Evolutionary conservation across 1,140 invertebrate species (phyloP).

Genomic region (Drosophila ambigua): DNA sequence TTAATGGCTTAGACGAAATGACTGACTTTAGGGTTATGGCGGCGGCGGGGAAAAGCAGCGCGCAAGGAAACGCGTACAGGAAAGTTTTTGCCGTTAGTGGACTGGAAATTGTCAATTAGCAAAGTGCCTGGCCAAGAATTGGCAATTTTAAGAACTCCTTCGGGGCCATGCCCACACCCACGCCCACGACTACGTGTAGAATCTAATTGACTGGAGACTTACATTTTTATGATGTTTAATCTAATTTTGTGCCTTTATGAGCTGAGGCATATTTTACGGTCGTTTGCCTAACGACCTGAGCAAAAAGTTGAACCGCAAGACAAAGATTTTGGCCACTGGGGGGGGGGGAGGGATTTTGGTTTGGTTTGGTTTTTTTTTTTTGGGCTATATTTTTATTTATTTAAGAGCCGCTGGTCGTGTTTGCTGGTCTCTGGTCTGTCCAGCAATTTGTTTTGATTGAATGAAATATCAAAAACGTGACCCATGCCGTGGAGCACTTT

Average conservation of each 20-base stretch:
- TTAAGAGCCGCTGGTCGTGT: conserved; percentile 48
- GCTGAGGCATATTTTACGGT: conserved; percentile 55
- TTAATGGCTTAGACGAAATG: conserved; percentile 79
- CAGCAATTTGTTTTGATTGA: conserved; percentile 82
- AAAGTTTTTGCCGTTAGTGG: conserved; percentile 44
- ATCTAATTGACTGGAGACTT: conserved; percentile 68
- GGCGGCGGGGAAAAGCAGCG: conserved; percentile 40
- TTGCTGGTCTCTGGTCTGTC: conserved; percentile 1
- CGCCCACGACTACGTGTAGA: not conserved
- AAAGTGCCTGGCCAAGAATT: conserved; percentile 65
- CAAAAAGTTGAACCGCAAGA: conserved; percentile 51
- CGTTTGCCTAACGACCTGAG: conserved; percentile 71
- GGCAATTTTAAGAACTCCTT: conserved; percentile 48
- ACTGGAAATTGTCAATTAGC: conserved; percentile 76
- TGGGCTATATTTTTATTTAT: conserved; percentile 67
- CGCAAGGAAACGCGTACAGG: conserved; percentile 8
- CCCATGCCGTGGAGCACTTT: conserved; percentile 54
- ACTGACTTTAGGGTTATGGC: conserved; percentile 71
- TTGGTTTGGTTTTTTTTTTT: conserved; percentile 17
- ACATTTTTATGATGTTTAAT: conserved; percentile 80
- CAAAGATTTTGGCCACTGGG: conserved; percentile 48
- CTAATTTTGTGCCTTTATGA: conserved; percentile 64
- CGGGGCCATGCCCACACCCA: conserved; percentile 2
- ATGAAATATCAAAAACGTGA: conserved; percentile 82
- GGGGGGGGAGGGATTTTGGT: conserved; percentile 13